These are phyloP conservation scores for Dipodomys spectabilis DNA, from an alignment of 2,113 vertebrate species.

Conservation along the genomic window DNA sequence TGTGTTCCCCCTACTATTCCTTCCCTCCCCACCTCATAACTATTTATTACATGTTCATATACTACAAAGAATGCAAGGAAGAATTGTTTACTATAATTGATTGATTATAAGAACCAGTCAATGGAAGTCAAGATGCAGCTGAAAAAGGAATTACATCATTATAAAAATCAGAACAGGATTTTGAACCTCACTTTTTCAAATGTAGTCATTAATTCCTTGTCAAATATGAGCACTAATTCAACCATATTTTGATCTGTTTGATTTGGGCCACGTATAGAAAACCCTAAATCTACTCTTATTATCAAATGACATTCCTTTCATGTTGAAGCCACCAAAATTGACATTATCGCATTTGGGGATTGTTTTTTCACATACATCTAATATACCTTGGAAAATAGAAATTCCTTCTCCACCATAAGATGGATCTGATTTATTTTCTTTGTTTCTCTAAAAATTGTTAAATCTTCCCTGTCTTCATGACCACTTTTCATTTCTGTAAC, in stretches of 20 bases:
- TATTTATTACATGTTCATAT: neutral
- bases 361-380: conserved; percentile 16
- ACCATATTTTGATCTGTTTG: neutral
- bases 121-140: neutral
- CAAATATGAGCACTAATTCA: neutral
- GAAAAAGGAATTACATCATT: neutral
- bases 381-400: neutral
- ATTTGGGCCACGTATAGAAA: neutral
- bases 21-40: no score
- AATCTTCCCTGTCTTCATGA: neutral
- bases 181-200: neutral
- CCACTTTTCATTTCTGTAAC: no score
- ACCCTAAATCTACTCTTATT: neutral
- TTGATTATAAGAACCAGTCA: neutral
- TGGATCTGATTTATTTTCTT: no score
- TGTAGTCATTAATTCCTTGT: neutral
- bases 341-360: neutral
- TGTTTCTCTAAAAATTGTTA: neutral
- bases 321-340: neutral
- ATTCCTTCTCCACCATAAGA: neutral
- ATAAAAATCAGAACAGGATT: neutral
- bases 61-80: neutral
- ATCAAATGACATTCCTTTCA: neutral
- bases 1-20: no score
- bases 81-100: neutral